Conservation (phyloP, 2,888 invertebrate genomes). For the Acleris cristana region DNA sequence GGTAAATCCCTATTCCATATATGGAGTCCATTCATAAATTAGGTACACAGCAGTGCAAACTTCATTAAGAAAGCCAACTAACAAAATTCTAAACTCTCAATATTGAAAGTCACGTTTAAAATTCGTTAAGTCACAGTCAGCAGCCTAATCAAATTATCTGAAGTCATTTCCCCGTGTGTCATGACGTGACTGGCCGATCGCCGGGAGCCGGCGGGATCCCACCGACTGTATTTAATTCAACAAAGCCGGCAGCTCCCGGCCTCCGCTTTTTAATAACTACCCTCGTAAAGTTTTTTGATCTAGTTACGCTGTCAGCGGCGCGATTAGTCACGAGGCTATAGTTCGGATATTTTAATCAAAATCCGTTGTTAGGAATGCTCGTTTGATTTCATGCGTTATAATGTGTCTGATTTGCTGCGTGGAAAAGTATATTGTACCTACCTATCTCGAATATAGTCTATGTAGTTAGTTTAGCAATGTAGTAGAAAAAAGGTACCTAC, state of each 20-base stretch:
- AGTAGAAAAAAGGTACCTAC: too few relatives aligned
- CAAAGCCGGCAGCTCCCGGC: conserved; percentile 72
- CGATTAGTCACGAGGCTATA: conserved; percentile 52
- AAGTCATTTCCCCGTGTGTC: conserved; percentile 34
- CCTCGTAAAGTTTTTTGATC: conserved; percentile 63
- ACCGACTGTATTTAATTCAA: conserved; percentile 73
- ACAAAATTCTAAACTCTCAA: too few relatives aligned
- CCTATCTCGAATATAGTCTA: too few relatives aligned
- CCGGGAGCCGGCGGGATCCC: conserved; percentile 27
- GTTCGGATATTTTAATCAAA: conserved; percentile 37
- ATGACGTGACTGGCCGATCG: conserved; percentile 30
- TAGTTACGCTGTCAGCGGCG: conserved; percentile 58
- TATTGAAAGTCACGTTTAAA: conserved; percentile 23
- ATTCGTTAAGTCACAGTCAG: conserved; percentile 17
- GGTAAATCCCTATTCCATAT: not conserved
- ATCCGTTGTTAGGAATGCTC: conserved; percentile 16
- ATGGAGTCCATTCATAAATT: too few relatives aligned
- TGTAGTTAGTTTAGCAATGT: too few relatives aligned
- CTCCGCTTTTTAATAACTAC: conserved; percentile 68
- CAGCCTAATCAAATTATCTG: conserved; percentile 35
- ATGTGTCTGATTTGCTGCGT: not conserved
- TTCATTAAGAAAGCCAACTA: too few relatives aligned
- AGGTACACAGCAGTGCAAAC: too few relatives aligned
- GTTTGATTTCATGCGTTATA: conserved; percentile 19
- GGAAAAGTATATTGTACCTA: too few relatives aligned